phyloP scores from a whole-genome alignment of 2,888 invertebrate species.

The Odontothrips loti region DNA sequence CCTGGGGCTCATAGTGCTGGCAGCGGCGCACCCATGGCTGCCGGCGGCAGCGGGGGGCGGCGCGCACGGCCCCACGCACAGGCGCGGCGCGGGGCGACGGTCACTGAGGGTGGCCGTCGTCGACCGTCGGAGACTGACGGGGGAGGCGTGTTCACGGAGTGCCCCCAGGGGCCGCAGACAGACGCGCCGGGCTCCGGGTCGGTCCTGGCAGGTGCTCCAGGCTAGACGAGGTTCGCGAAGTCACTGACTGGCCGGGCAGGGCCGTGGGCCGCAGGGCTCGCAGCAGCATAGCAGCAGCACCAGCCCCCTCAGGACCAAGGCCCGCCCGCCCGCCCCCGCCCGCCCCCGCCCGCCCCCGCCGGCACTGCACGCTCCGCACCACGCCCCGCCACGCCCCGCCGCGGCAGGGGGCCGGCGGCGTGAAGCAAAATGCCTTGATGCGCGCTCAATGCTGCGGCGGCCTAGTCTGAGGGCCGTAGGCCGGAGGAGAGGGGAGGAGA shows the following conservation, averaged over 20 bases:
- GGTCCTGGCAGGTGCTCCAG: neutral
- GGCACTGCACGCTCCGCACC: neutral
- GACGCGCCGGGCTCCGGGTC: neutral
- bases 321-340: neutral
- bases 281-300: neutral
- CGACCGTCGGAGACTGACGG: neutral
- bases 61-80: too few relatives aligned
- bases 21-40: neutral
- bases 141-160: neutral
- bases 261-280: neutral
- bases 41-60: too few relatives aligned
- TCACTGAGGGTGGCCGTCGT: neutral
- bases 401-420: neutral
- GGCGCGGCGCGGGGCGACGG: neutral
- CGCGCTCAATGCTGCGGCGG: too few relatives aligned
- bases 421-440: too few relatives aligned
- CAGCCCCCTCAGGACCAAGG: neutral
- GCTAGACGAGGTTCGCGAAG: constrained; percentile 16
- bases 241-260: neutral
- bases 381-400: neutral
- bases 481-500: too few relatives aligned
- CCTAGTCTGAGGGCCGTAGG: too few relatives aligned
- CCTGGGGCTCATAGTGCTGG: neutral
- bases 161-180: neutral
- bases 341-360: neutral